Base-by-base conservation (phyloP, 2,888 invertebrate genomes). In the Drosophila atroscutellata region DNA sequence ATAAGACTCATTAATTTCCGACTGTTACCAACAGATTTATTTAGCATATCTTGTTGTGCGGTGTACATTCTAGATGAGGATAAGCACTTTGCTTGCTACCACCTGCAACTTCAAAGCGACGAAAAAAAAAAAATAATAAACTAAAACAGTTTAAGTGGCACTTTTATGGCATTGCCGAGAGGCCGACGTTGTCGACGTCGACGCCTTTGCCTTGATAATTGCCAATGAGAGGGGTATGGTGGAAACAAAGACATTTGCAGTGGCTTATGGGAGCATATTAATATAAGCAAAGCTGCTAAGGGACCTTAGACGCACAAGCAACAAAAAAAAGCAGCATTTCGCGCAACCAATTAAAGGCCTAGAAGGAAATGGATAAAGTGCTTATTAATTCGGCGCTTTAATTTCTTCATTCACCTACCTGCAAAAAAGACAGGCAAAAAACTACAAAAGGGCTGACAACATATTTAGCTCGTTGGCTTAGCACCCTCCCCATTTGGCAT, bases 141-240 rank as follows among this genome's bases (percentile, higher is more conserved):
- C 87, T 86, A 89, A 86, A 89, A 81, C 80, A 81, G 75, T 87
- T 86, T 86, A 89, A 85, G 85, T 89, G 89, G 75, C 89, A 81
- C 85, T 86, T 85, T 89, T 83, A 86, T 86, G 87, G 89, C 87
- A 86, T 83, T 86, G 80, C 66, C 63, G 37, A 72, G 78, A 60
- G 58, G 57, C 55, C 37, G 47, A 18, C 52, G 15, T n/a, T 39
- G 58, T 52, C 37, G 34, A 3, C 68, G 59, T 58, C 65, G 30
- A 59, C 70, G 80, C 66, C 56, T 64, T 58, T 36, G 54, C 49
- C 37, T 64, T 68, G 80, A 80, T 80, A 80, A 78, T 80, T 78
- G 72, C 72, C 76, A 26, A 24, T 15, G 20, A 11, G 5, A 32
- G 6, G 24, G 36, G 13, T 39, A n/a, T 2, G 47, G 15, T n/a